These are phyloP conservation scores for Euwallacea similis DNA, from an alignment of 1,140 invertebrate species.

Conservation along the genomic window DNA sequence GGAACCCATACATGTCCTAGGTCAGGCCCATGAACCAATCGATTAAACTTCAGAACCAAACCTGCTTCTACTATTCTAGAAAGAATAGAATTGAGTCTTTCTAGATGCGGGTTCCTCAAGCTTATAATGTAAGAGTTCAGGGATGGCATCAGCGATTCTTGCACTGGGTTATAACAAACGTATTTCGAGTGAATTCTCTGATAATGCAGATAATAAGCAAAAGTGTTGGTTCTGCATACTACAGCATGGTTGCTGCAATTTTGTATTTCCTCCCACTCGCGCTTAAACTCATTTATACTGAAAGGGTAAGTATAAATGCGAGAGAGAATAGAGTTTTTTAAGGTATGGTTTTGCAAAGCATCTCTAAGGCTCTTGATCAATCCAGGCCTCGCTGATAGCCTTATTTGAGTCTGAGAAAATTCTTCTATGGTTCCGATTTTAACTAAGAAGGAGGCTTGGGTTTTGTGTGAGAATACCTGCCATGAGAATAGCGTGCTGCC, in stretches of 20 bases:
- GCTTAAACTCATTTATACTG: not conserved
- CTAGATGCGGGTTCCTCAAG: slow-evolving; percentile 10
- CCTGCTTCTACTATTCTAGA: slow-evolving; percentile 3
- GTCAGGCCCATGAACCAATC: too few species aligned
- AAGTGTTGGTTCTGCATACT: slow-evolving; percentile 15
- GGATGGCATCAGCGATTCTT: slow-evolving; percentile 28
- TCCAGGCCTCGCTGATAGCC: not conserved
- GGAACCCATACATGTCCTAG: too few species aligned
- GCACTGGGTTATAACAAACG: slow-evolving; percentile 13
- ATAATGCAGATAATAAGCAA: slow-evolving; percentile 1
- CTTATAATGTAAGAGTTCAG: slow-evolving; percentile 19
- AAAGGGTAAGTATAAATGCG: not conserved
- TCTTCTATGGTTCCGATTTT: slow-evolving; percentile 15
- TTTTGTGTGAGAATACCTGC: slow-evolving; percentile 9
- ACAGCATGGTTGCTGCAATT: slow-evolving; percentile 6
- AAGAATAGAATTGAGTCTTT: slow-evolving; percentile 11
- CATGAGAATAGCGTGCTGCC: slow-evolving; percentile 10
- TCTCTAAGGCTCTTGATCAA: not conserved
- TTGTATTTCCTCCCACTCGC: not conserved
- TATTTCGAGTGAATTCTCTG: not conserved
- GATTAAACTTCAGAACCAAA: slow-evolving; percentile 1
- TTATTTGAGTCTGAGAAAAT: slow-evolving; percentile 11
- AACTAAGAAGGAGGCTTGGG: not conserved
- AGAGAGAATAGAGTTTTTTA: not conserved
- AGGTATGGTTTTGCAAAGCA: not conserved